A percentile compares a stretch with the other conserved stretches of the same genome.
These are phyloP conservation scores for Platycheirus rosarum DNA, from an alignment of 2,888 invertebrate genomes.

Conservation along the genomic window DNA sequence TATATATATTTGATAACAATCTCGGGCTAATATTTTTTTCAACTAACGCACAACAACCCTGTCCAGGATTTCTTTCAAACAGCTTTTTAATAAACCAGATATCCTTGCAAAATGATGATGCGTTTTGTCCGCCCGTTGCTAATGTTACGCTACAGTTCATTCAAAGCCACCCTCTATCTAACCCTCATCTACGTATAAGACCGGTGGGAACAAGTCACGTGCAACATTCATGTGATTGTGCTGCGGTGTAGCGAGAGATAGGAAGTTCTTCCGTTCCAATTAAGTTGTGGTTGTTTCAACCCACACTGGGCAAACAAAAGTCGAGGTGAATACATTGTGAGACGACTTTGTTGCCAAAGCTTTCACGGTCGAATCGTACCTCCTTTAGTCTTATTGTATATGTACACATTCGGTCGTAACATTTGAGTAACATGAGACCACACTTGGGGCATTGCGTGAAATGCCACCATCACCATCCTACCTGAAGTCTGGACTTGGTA, in stretches of 20 bases:
- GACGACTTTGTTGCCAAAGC: constrained; percentile 12
- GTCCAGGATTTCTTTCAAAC: not conserved
- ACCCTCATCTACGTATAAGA: not conserved
- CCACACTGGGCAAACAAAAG: constrained; percentile 29
- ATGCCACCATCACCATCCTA: constrained; percentile 46
- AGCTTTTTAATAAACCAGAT: constrained; percentile 43
- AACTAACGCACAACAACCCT: too few relatives aligned
- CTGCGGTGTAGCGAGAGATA: not conserved
- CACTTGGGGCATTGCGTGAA: constrained; percentile 62
- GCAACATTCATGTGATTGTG: constrained; percentile 31
- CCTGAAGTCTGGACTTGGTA: constrained; percentile 38
- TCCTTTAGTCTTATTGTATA: not conserved
- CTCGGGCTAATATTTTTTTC: not conserved
- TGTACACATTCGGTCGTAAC: constrained; percentile 12
- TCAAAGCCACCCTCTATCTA: constrained; percentile 22
- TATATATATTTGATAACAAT: not conserved
- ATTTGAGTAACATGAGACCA: constrained; percentile 11
- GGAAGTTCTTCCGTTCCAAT: constrained; percentile 55
- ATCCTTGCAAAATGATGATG: constrained; percentile 47
- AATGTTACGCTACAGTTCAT: constrained; percentile 33
- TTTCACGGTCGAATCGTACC: constrained; percentile 8
- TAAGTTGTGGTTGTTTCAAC: constrained; percentile 45
- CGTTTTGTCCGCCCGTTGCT: constrained; percentile 43
- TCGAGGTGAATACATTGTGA: constrained; percentile 32
- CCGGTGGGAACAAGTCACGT: constrained; percentile 62